These are phyloP conservation scores for Lycaon pictus DNA, from an alignment of 2,113 vertebrate genomes.

Conservation along the genomic window DNA sequence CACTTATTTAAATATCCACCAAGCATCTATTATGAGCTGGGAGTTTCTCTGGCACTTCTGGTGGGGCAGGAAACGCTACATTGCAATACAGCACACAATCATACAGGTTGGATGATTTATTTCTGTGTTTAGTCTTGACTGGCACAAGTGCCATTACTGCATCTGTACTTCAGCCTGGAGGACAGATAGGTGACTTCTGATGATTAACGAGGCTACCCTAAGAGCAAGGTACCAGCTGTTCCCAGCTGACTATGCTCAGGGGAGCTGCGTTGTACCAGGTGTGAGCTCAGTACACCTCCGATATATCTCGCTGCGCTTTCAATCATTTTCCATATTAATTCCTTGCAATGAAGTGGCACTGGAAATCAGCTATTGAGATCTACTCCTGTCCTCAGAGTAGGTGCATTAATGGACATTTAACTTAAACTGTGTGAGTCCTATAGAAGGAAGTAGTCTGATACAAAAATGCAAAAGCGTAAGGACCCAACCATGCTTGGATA, in stretches of 20 bases:
- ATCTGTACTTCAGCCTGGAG: not conserved
- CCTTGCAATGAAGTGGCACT: not conserved
- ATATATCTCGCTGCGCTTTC: not conserved
- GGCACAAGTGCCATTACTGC: not conserved
- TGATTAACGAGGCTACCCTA: not conserved
- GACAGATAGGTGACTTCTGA: not conserved
- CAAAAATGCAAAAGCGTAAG: not conserved
- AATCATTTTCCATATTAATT: not conserved
- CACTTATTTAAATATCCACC: not conserved
- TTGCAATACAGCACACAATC: too few species aligned
- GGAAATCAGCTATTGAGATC: not conserved
- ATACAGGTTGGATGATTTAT: not conserved
- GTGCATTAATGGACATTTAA: not conserved
- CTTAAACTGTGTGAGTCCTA: not conserved
- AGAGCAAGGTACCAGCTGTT: not conserved
- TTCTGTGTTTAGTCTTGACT: not conserved
- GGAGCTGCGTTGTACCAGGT: not conserved
- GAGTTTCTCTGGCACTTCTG: not conserved
- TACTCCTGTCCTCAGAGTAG: not conserved
- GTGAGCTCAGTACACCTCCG: not conserved
- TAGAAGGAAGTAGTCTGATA: not conserved
- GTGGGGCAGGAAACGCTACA: not conserved
- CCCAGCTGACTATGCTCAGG: not conserved
- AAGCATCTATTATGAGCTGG: not conserved
- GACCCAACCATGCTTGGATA: not conserved